These are phyloP conservation scores for Hestina assimilis DNA, from an alignment of 1,140 invertebrate genomes.

Conservation along the genomic window DNA sequence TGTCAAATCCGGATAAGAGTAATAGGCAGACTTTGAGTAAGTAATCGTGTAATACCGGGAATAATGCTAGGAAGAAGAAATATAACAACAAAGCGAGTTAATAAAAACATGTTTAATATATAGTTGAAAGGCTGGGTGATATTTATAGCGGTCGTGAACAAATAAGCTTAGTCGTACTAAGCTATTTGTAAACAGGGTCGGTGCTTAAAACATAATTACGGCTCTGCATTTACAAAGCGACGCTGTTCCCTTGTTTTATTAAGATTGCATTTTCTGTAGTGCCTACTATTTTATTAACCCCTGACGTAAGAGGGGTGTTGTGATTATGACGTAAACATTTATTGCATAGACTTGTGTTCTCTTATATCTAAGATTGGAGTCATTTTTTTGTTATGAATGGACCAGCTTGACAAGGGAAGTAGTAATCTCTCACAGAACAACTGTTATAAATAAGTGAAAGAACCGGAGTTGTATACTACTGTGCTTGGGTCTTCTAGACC, in stretches of 20 bases:
- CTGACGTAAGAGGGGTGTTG: constrained; percentile 1
- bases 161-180: constrained; percentile 19
- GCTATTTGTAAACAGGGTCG: constrained; percentile 18
- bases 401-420: background rate
- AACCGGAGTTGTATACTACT: no score
- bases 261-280: constrained; percentile 19
- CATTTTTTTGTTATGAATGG: background rate
- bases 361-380: background rate
- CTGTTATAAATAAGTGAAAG: no score
- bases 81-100: no score
- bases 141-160: constrained; percentile 4
- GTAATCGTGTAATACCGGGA: no score
- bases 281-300: constrained; percentile 21
- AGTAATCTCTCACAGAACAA: no score
- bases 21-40: no score
- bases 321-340: constrained; percentile 1
- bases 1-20: no score
- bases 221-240: constrained; percentile 9
- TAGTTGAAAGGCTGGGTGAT: background rate
- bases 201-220: constrained; percentile 25
- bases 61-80: no score
- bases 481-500: no score
- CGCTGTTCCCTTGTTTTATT: constrained; percentile 25
- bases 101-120: background rate
- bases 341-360: background rate